Conservation (phyloP, 1,140 invertebrate species). For the Anoplolepis gracilipes region DNA sequence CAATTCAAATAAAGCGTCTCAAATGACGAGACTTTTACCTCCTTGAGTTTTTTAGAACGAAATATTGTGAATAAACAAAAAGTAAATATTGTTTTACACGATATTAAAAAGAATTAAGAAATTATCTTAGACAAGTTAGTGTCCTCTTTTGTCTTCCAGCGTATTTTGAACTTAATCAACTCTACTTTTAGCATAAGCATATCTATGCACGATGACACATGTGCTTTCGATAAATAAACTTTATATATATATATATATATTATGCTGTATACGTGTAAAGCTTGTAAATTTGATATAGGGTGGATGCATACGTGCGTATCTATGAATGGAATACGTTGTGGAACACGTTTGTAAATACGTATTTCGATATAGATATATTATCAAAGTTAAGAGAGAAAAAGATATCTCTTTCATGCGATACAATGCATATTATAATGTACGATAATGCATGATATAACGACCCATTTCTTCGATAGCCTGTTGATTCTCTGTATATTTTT, state of each 20-base stretch:
- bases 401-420: neutral
- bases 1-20: neutral
- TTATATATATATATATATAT: neutral
- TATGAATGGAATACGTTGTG: neutral
- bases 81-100: neutral
- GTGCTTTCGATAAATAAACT: conserved; percentile 12
- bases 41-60: neutral
- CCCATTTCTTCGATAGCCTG: conserved; percentile 43
- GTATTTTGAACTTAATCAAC: neutral
- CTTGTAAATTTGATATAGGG: conserved; percentile 19
- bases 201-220: neutral
- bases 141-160: conserved; percentile 27
- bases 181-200: neutral
- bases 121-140: neutral
- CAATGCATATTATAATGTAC: conserved; percentile 3
- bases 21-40: neutral
- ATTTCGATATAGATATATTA: conserved; percentile 22
- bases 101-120: neutral
- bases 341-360: conserved; percentile 67
- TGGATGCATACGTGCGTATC: neutral
- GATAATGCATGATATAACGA: conserved; percentile 1
- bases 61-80: neutral
- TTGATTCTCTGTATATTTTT: conserved; percentile 69
- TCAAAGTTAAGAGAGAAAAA: too few relatives aligned
- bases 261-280: conserved; percentile 10